A percentile compares a stretch with the other conserved stretches of the same genome.
Evolutionary conservation across 2,113 vertebrate species (phyloP).

Genomic region (Grammomys dolichurus): DNA sequence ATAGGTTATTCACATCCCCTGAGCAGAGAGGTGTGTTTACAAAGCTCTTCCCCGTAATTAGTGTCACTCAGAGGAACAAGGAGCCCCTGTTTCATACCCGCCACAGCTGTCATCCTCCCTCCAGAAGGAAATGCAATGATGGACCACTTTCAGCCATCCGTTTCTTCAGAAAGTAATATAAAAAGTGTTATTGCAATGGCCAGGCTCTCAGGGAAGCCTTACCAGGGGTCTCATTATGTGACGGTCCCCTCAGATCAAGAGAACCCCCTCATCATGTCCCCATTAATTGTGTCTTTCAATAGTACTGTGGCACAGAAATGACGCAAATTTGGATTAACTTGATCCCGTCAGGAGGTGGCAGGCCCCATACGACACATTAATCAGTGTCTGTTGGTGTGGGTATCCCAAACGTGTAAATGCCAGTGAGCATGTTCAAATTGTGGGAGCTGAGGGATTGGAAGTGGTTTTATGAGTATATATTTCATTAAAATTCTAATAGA

Average conservation of each 20-base stretch:
- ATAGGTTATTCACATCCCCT: slow-evolving; percentile 77
- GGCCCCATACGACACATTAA: slow-evolving; percentile 84
- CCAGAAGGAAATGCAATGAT: slow-evolving; percentile 78
- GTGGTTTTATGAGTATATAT: slow-evolving; percentile 81
- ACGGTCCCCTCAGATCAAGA: slow-evolving; percentile 70
- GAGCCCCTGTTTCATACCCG: slow-evolving; percentile 85
- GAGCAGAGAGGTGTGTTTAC: slow-evolving; percentile 84
- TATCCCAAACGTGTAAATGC: slow-evolving; percentile 54
- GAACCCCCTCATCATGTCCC: slow-evolving; percentile 82
- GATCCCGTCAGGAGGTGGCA: slow-evolving; percentile 85
- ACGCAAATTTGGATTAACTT: slow-evolving; percentile 86
- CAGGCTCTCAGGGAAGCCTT: slow-evolving; percentile 73
- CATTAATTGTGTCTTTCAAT: slow-evolving; percentile 86
- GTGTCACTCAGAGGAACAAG: slow-evolving; percentile 85
- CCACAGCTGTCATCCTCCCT: slow-evolving; percentile 82
- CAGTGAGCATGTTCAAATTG: slow-evolving; percentile 72
- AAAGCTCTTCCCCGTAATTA: slow-evolving; percentile 86
- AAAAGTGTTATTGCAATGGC: slow-evolving; percentile 78
- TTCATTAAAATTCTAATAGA: slow-evolving; percentile 87
- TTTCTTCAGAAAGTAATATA: slow-evolving; percentile 79
- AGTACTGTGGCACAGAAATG: slow-evolving; percentile 84
- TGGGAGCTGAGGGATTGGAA: slow-evolving; percentile 28
- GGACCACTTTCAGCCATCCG: slow-evolving; percentile 71
- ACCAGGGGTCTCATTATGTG: slow-evolving; percentile 79
- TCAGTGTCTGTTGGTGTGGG: slow-evolving; percentile 76